Percentiles rank a stretch among this genome's conserved stretches.
Evolutionary conservation across 1,140 invertebrate genomes (phyloP).

Genomic region (Oscheius sp.): DNA sequence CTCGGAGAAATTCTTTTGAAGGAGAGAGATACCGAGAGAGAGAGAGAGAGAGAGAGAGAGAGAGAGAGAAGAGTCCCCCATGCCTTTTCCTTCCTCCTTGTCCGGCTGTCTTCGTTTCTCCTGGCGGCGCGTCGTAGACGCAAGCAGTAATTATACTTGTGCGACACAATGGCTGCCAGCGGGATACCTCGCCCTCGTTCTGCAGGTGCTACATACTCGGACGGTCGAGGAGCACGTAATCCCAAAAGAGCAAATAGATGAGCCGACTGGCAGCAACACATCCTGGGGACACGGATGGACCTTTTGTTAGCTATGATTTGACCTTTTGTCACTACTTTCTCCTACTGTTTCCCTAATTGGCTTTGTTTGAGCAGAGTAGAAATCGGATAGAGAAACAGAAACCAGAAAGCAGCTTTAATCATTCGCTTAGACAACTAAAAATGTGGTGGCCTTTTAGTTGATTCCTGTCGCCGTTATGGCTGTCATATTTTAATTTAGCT

Average conservation of each 20-base stretch:
- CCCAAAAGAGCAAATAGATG: background rate
- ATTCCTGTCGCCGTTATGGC: too few relatives aligned
- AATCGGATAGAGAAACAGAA: background rate
- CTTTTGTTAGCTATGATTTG: background rate
- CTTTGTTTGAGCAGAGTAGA: background rate
- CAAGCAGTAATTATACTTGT: constrained; percentile 2
- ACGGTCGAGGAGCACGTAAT: background rate
- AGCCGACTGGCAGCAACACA: too few relatives aligned
- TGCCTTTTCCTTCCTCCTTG: background rate
- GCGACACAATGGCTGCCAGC: background rate
- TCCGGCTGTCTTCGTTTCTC: background rate
- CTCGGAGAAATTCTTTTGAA: background rate
- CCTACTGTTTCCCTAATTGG: background rate
- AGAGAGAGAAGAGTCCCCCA: background rate
- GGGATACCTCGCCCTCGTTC: background rate
- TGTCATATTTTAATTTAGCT: too few relatives aligned
- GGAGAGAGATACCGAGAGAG: background rate
- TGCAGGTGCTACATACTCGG: too few relatives aligned
- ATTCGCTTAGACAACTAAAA: too few relatives aligned
- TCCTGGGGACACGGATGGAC: background rate
- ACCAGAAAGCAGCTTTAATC: too few relatives aligned
- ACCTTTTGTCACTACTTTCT: background rate
- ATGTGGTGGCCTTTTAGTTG: too few relatives aligned
- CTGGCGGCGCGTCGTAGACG: too few relatives aligned
- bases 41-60: background rate